Base-by-base conservation (phyloP, 2,113 vertebrate genomes). In the Phalacrocorax pelagicus region DNA sequence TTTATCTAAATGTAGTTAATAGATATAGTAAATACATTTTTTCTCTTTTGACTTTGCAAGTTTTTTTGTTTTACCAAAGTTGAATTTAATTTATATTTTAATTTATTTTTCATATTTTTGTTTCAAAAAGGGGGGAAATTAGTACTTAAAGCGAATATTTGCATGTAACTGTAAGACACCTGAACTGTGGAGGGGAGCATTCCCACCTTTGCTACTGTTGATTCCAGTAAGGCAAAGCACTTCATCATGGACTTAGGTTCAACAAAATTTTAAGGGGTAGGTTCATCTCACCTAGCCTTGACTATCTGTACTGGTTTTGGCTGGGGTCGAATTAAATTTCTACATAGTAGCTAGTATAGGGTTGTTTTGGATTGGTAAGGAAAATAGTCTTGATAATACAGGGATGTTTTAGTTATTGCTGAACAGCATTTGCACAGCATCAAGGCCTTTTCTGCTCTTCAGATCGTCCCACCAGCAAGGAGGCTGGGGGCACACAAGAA, bases 401-500 rank as follows among this genome's bases (percentile, higher is more conserved):
- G 9, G 7, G 23, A 24, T 34, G 10, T 30, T 92, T 72, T 40
- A 21, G 9, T 20, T 67, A 2, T 3, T 16, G 9, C 24, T 71
- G 34, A 66, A 10, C 24, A 57, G 13, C 4, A 2, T 18, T 82
- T 42, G 8, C 27, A 36, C 17, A 78, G 38, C 6, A 3, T 12
- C 18, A 79, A 61, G 26, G 46, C 4, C 10, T 70, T 61, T 74
- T 23, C 21, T 40, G 27, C 11, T 55, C 16, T 38, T 65, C 55
- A 73, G 6, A 3, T 8, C 9, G 3, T 4, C 10, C 21, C 34
- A 44, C 20, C 19, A 15, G 44, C 0, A 3, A 22, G 26, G 15
- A 54, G 32, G 16, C n/a, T 63, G 12, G 11, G 27, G 32, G 17
- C 32, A 22, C 32, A 61, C 15, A 51, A 58, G 52, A 75, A n/a